A percentile compares a stretch with the other conserved stretches of the same genome.
These are phyloP conservation scores for Anolis sagrei DNA, from an alignment of 2,113 vertebrate species.

Conservation along the genomic window DNA sequence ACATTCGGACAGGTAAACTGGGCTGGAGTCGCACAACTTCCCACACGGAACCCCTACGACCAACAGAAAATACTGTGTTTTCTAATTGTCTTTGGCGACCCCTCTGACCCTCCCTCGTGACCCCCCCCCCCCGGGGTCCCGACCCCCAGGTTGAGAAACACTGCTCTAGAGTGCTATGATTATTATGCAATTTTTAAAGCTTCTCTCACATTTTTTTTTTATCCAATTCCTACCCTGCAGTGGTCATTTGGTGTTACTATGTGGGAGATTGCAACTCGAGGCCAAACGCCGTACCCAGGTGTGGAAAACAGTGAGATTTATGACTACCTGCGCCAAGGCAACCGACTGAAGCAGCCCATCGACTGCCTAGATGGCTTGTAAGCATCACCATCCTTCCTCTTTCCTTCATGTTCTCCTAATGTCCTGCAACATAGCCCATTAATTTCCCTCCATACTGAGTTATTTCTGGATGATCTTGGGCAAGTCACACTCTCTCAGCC, in stretches of 20 bases:
- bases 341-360: conserved; percentile 91
- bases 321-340: conserved; percentile 90
- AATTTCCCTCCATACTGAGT: neutral
- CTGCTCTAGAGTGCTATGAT: no score
- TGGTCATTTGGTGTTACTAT: conserved; percentile 96
- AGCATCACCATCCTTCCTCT: conserved; percentile 53
- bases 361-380: conserved; percentile 92
- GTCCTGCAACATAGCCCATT: no score
- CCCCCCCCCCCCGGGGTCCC: no score
- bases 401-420: neutral
- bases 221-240: conserved; percentile 61
- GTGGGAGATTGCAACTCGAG: conserved; percentile 94
- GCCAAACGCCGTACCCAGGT: conserved; percentile 91
- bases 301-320: conserved; percentile 96
- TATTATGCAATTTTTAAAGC: neutral
- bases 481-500: no score
- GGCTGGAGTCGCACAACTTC: no score
- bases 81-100: no score
- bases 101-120: no score
- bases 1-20: no score
- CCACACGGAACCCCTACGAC: no score
- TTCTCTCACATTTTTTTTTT: neutral
- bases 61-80: no score
- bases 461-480: no score
- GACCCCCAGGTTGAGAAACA: no score